phyloP scores from a whole-genome alignment of 2,797 vertebrate genomes.

The Sarcoramphus papa region DNA sequence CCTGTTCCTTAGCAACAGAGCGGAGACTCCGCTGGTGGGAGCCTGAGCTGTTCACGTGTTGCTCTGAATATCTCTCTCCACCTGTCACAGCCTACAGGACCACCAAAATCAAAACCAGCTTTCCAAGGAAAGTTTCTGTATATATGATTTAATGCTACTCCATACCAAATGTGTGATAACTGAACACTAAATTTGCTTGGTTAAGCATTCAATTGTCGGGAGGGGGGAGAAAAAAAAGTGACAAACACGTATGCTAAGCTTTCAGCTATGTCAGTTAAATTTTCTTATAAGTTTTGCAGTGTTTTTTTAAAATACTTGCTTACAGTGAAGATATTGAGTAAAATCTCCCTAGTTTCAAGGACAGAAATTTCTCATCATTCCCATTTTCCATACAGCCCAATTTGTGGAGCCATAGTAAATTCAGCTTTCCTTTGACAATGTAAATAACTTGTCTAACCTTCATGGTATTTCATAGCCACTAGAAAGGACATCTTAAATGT shows the following conservation, averaged over 20 bases:
- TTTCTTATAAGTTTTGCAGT: neutral
- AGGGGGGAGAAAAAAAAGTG: neutral
- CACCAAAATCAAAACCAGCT: neutral
- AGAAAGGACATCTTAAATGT: neutral
- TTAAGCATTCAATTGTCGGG: neutral
- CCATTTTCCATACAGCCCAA: neutral
- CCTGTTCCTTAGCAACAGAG: slow-evolving; percentile 75
- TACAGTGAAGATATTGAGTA: neutral
- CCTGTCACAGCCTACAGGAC: neutral
- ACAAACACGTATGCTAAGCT: neutral
- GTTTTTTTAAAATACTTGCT: neutral
- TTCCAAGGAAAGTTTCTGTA: neutral
- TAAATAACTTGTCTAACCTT: neutral
- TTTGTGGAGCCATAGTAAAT: neutral
- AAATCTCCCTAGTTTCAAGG: neutral
- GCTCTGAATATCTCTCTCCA: neutral
- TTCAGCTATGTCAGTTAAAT: neutral
- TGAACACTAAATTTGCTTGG: neutral
- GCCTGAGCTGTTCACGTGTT: neutral
- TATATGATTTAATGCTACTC: neutral
- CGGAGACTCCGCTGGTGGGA: slow-evolving; percentile 23
- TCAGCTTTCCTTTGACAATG: neutral
- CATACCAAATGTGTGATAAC: neutral
- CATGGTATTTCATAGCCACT: neutral
- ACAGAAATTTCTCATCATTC: neutral